Evolutionary conservation across 2,113 vertebrate species (phyloP), one percentile per base, ranked within the genome.

Genomic region (Perccottus glenii): DNA sequence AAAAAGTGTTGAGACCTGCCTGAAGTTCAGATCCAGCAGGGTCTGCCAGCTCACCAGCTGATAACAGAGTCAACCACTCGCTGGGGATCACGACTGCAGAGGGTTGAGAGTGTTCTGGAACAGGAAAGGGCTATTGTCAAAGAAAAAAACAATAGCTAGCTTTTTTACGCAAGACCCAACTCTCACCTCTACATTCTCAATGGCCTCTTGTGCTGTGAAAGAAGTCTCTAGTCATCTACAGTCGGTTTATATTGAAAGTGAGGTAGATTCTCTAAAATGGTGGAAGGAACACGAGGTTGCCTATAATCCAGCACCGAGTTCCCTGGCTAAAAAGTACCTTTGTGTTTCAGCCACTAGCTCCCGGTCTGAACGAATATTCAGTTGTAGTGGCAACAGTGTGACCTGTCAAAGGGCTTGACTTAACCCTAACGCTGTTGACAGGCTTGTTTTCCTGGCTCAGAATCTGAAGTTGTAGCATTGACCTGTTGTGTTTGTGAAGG

Each of bases 91-190:
- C 46, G 44, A 11, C 15, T 47, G 7, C 27, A 27, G 8, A 66
- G n/a, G 38, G 60, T 48, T 5, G 57, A 60, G 15, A 65, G 48
- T 15, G 33, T 65, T 10, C 47, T 44, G 70, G 49, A 49, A 56
- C 48, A 60, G 48, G 63, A 73, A 55, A 42, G 49, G 11, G 19
- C 16, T 6, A 4, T 44, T 3, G 4, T 38, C 4, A 55, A 55
- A 58, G 61, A 65, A 15, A 53, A 59, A 59, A 33, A 58, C 27
- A 11, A 10, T 57, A 11, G 53, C 68, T 49, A 64, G 53, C 38
- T 44, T 58, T 46, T 64, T 11, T 11, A 6, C 50, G 60, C n/a
- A 57, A 2, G 27, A 8, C n/a, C 27, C 36, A 50, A 1, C 60
- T 8, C 32, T n/a, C n/a, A n/a, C n/a, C n/a, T n/a, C n/a, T n/a